A percentile compares a stretch with the other conserved stretches of the same genome.
Conservation (phyloP, 2,888 invertebrate genomes). For the Machimus rusticus region DNA sequence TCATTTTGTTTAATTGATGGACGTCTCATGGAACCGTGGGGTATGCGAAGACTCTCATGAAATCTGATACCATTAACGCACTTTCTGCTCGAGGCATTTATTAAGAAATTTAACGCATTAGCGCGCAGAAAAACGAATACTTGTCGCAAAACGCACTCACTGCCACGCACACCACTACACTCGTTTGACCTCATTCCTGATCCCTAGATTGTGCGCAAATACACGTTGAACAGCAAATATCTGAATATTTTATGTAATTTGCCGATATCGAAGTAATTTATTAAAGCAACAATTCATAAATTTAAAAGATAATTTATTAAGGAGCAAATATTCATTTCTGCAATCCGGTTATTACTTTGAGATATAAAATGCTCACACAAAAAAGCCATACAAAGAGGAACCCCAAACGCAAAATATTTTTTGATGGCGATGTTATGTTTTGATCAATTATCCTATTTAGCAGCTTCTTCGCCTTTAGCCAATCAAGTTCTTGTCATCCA, state of each 20-base stretch:
- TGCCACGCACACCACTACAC: not conserved
- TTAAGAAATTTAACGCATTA: constrained; percentile 31
- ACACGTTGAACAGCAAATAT: not conserved
- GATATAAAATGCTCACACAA: not conserved
- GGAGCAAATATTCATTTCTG: not conserved
- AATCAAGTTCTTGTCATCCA: not conserved
- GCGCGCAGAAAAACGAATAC: constrained; percentile 12
- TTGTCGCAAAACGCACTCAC: not conserved
- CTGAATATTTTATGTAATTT: not conserved
- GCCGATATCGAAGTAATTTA: not conserved
- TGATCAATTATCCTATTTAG: not conserved
- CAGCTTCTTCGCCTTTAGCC: not conserved
- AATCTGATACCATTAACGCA: constrained; percentile 40
- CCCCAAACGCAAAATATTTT: not conserved
- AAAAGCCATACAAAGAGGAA: not conserved
- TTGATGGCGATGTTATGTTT: not conserved
- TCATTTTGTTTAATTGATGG: constrained; percentile 22
- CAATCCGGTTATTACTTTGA: not conserved
- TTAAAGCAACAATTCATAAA: not conserved
- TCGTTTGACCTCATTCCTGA: not conserved
- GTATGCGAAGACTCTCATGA: constrained; percentile 13
- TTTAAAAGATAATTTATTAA: not conserved
- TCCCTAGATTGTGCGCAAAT: not conserved
- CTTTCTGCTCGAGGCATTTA: not conserved
- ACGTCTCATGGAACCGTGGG: not conserved